phyloP scores from a whole-genome alignment of 2,113 vertebrate species.

The Rhipidura dahli region DNA sequence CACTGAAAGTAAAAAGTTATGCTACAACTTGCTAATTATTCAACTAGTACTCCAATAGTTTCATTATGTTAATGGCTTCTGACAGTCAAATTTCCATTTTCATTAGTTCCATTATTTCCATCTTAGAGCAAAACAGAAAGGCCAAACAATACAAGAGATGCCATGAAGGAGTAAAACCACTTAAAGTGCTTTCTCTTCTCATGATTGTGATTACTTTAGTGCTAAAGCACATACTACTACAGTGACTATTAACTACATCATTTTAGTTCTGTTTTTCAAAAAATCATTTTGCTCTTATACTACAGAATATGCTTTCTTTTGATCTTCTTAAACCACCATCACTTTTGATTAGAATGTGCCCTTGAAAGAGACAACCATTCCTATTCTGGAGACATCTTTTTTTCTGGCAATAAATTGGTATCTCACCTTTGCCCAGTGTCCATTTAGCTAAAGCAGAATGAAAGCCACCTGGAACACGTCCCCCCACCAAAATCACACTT shows the following conservation, averaged over 20 bases:
- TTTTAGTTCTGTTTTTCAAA: not conserved
- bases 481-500: not conserved
- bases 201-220: not conserved
- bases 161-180: not conserved
- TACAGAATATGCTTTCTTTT: not conserved
- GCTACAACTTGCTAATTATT: not conserved
- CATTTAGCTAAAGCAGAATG: not conserved
- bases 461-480: not conserved
- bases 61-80: not conserved
- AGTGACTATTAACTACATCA: not conserved
- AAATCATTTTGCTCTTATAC: not conserved
- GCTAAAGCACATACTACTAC: not conserved
- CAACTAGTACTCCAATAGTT: not conserved
- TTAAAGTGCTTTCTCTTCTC: not conserved
- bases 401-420: not conserved
- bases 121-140: not conserved
- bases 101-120: not conserved
- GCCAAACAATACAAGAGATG: not conserved
- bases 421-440: not conserved
- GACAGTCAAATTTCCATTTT: not conserved
- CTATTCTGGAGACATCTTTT: not conserved
- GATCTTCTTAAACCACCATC: not conserved
- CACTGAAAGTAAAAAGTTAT: not conserved
- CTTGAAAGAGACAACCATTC: not conserved
- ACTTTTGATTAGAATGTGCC: not conserved